A percentile compares a stretch with the other conserved stretches of the same genome.
phyloP scores from a whole-genome alignment of 2,113 vertebrate species.

The Oryzias melastigma region DNA sequence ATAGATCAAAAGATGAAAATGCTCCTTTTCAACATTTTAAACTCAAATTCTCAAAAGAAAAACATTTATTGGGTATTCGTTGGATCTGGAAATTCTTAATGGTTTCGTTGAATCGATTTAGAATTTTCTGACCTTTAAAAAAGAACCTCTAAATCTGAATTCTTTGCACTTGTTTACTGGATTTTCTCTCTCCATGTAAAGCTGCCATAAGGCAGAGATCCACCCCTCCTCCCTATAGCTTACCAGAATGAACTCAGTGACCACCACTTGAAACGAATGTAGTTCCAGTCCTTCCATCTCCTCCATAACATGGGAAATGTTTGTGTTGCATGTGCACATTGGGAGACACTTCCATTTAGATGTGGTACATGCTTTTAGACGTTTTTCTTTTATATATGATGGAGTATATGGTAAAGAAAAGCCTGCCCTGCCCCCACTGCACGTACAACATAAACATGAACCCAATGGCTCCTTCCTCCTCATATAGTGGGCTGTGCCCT shows the following conservation, averaged over 20 bases:
- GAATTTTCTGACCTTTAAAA: too few relatives aligned
- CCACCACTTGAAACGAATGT: slow-evolving; percentile 16
- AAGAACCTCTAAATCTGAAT: too few relatives aligned
- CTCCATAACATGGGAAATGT: neutral
- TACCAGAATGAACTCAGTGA: slow-evolving; percentile 33
- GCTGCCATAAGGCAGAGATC: slow-evolving; percentile 1
- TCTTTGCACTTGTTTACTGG: too few relatives aligned
- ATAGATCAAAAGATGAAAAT: too few relatives aligned
- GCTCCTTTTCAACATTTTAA: too few relatives aligned
- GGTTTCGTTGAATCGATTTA: too few relatives aligned
- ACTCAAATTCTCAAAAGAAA: too few relatives aligned
- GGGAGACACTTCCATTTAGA: neutral
- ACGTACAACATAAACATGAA: slow-evolving; percentile 52
- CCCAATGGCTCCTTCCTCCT: slow-evolving; percentile 18
- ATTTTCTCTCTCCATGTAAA: neutral
- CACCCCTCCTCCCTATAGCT: slow-evolving; percentile 3
- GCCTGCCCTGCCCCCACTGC: slow-evolving; percentile 54
- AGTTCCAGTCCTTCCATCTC: neutral
- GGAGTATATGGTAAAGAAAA: neutral
- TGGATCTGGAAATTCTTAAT: too few relatives aligned
- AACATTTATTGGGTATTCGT: too few relatives aligned
- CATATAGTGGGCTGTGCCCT: slow-evolving; percentile 22
- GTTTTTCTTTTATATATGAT: slow-evolving; percentile 37
- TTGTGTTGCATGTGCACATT: slow-evolving; percentile 2
- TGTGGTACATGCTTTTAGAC: slow-evolving; percentile 14